Conservation (phyloP, 2,113 vertebrate genomes). For the Leptobrachium leishanense region DNA sequence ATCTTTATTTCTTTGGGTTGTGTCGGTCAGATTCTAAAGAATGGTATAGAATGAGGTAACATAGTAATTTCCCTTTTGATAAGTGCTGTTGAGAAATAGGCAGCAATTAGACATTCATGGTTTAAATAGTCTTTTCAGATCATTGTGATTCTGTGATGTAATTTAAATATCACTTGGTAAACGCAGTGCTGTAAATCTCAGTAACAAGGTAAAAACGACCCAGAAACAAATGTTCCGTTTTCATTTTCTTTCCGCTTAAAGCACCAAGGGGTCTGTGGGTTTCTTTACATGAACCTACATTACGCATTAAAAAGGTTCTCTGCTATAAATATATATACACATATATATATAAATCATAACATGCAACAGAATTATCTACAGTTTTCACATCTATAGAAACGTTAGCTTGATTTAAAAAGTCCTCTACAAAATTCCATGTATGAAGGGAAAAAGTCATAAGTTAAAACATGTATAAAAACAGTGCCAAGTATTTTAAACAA, state of each 20-base stretch:
- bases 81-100: neutral
- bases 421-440: too few relatives aligned
- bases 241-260: neutral
- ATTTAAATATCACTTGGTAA: neutral
- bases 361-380: too few relatives aligned
- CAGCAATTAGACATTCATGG: neutral
- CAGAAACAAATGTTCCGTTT: neutral
- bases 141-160: neutral
- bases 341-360: too few relatives aligned
- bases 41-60: neutral
- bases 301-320: neutral
- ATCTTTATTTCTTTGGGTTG: conserved; percentile 26
- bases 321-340: conserved; percentile 12
- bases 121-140: conserved; percentile 1
- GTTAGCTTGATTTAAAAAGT: too few relatives aligned
- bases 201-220: neutral
- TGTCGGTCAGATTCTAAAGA: neutral
- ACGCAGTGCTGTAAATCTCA: neutral
- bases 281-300: neutral
- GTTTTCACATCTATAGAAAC: too few relatives aligned
- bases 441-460: neutral
- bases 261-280: neutral
- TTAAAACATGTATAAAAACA: conserved; percentile 37
- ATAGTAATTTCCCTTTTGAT: neutral
- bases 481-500: conserved; percentile 5